Evolutionary conservation across 2,888 invertebrate genomes (phyloP).

Genomic region (Lasiommata megera): DNA sequence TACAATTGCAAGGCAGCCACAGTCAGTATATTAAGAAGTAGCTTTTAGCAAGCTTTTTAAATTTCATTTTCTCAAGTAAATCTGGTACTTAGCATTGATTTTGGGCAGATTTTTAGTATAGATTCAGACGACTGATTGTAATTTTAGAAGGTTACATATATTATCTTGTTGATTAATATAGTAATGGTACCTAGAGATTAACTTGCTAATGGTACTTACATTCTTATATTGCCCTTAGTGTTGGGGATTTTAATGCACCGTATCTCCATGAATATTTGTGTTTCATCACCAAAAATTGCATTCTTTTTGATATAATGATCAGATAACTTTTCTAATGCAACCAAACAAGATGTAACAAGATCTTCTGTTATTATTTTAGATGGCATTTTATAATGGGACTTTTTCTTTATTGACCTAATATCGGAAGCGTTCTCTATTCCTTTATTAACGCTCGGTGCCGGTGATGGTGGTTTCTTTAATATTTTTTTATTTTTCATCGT

Average conservation of each 20-base stretch:
- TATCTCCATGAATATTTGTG: conserved; percentile 82
- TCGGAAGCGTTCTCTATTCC: neutral
- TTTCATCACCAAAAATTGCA: conserved; percentile 79
- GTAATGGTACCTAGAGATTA: no score
- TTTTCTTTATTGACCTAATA: conserved; percentile 37
- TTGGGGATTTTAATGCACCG: conserved; percentile 84
- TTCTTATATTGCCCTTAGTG: conserved; percentile 80
- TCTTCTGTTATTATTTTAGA: conserved; percentile 54
- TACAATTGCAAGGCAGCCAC: no score
- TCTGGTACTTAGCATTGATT: no score
- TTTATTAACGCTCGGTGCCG: neutral
- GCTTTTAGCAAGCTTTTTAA: no score
- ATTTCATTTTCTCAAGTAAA: no score
- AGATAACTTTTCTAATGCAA: conserved; percentile 54
- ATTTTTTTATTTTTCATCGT: neutral
- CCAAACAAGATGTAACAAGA: conserved; percentile 51
- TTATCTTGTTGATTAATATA: no score
- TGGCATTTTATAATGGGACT: conserved; percentile 57
- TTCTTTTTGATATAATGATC: conserved; percentile 57
- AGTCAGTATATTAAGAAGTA: no score
- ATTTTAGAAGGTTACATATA: no score
- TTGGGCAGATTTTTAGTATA: no score
- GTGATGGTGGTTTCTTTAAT: neutral
- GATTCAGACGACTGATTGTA: no score
- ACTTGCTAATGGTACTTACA: conserved; percentile 83